Evolutionary conservation across 2,797 vertebrate genomes (phyloP), one percentile per base, ranked within the genome.

Genomic region (Peromyscus eremicus): DNA sequence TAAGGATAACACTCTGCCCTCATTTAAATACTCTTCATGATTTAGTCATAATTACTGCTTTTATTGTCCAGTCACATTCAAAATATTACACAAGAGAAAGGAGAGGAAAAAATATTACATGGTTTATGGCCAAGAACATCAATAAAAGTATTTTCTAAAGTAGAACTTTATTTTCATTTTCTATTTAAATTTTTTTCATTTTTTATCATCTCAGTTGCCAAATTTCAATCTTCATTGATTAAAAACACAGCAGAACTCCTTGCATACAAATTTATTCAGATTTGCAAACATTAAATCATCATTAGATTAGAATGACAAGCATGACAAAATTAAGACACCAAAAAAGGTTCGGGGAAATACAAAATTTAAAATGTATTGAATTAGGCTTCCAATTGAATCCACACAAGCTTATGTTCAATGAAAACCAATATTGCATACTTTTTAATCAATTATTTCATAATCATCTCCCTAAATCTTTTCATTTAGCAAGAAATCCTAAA

Each of bases 241-340:
- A 95, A 95, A 96, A 95, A 94, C 87, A 96, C 14, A 88, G 75
- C 79, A 95, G 71, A 96, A 95, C 57, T 90, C 89, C 89, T 92
- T 95, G 95, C 91, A 97, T 97, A 97, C 94, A 94, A 93, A 98
- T 97, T 40, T 80, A 91, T 92, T 93, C 92, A 97, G 91, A 94
- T 97, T 96, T 98, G 97, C 84, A 97, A 97, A 97, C 96, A 98
- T 97, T 97, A 98, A 98, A 97, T 98, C 97, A 98, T 97, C 96
- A 98, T 97, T 97, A 98, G 91, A 94, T 94, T 89, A 98, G 94
- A 98, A 97, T 97, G 98, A 97, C 96, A 97, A 97, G 95, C 89
- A 93, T 96, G 96, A 97, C 96, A 97, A 97, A 97, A 97, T 97
- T 95, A 97, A 96, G 96, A 94, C 25, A 79, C 43, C 84, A 95